These are phyloP conservation scores for Mormyrops attenuatus DNA, from an alignment of 2,797 vertebrate genomes.

Conservation along the genomic window DNA sequence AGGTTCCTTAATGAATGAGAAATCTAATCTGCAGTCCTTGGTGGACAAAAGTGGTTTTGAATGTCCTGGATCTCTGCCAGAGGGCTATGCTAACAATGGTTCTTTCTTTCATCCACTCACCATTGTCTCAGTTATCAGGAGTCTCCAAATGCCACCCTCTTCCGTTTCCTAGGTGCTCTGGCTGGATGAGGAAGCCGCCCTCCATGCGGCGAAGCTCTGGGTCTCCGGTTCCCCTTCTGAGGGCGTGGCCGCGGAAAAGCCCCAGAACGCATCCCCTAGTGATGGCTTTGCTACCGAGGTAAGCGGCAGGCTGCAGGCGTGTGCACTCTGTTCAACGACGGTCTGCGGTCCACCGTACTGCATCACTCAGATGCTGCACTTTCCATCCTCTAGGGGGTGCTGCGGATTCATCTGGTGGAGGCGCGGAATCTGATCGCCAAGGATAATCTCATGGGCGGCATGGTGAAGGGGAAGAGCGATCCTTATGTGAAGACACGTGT, in stretches of 20 bases:
- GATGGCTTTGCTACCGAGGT: constrained; percentile 78
- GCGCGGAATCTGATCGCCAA: constrained; percentile 82
- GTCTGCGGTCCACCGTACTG: neutral
- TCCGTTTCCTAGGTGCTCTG: constrained; percentile 69
- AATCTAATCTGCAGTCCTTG: neutral
- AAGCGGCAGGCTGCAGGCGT: neutral
- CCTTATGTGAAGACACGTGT: constrained; percentile 81
- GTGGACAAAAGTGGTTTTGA: neutral
- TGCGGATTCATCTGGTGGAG: constrained; percentile 80
- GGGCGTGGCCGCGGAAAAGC: constrained; percentile 47
- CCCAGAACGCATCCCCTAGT: constrained; percentile 65
- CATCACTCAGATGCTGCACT: neutral
- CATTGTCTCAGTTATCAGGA: neutral
- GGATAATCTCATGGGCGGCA: constrained; percentile 83
- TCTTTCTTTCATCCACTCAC: neutral
- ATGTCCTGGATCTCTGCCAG: neutral
- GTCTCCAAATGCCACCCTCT: neutral
- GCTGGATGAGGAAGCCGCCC: constrained; percentile 65
- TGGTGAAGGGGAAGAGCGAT: constrained; percentile 88
- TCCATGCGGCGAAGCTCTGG: constrained; percentile 47
- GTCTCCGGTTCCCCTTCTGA: constrained; percentile 43
- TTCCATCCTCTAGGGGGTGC: constrained; percentile 64
- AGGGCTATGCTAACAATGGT: neutral
- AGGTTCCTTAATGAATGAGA: neutral
- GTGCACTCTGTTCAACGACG: neutral